Base-by-base conservation (phyloP, 2,113 vertebrate genomes). In the Pardalotus punctatus region DNA sequence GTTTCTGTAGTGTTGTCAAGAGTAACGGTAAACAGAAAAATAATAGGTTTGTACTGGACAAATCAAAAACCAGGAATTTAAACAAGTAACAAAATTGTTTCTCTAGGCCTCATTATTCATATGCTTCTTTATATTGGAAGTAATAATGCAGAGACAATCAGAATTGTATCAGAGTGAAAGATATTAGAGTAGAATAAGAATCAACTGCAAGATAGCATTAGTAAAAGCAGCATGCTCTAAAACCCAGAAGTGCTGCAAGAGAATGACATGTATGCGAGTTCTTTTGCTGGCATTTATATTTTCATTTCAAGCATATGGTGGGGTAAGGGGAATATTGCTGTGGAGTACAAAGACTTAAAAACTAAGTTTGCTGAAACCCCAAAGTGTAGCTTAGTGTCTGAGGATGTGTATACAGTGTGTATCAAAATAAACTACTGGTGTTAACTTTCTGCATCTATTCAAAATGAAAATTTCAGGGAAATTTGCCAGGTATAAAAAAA, bases 401-500 rank as follows among this genome's bases (percentile, higher is more conserved):
- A 91, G 76, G 45, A 76, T 72, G 51, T 91, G 42, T 78, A 79
- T 53, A 84, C 36, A 84, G 50, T 50, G 35, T 91, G 40, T 92
- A 96, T 81, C 88, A 92, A 96, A 97, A 96, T 92, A 96, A 97
- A 96, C 88, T 84, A 81, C 76, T 91, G n/a, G 82, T 91, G 77
- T 81, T 94, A 95, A 94, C 50, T 82, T 95, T 93, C 90, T 96
- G 73, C 80, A 94, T 95, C 88, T 88, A 96, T 96, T 95, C 90
- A 92, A 96, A 93, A 93, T 17, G 72, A 96, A 96, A 94, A 95
- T 95, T 95, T 92, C n/a, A 36, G 94, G 96, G 96, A 96, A 94
- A 96, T 94, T 79, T 96, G 96, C 96, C 96, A 96, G 92, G 53
- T 94, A 85, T 57, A 88, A 95, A 94, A 95, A 96, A 97, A 96